Evolutionary conservation across 1,140 invertebrate genomes (phyloP).

Genomic region (Sitophilus oryzae): DNA sequence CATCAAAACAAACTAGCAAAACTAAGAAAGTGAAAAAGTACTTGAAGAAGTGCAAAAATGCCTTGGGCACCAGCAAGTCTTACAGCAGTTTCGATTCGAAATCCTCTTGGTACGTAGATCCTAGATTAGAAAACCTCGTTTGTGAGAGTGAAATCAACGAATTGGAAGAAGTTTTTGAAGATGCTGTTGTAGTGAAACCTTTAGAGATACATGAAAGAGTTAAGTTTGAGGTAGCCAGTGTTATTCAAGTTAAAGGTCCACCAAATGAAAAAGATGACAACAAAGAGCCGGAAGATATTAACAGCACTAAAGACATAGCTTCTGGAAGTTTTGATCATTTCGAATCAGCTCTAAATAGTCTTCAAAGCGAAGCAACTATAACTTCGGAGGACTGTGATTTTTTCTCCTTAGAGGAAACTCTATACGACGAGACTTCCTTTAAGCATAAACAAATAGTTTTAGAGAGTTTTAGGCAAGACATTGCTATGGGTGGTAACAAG

Average conservation of each 20-base stretch:
- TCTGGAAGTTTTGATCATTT: constrained; percentile 15
- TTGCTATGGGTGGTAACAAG: background rate
- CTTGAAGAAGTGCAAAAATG: constrained; percentile 48
- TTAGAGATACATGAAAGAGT: constrained; percentile 3
- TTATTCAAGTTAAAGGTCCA: constrained; percentile 30
- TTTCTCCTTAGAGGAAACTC: constrained; percentile 9
- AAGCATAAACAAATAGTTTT: constrained; percentile 12
- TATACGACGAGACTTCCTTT: constrained; percentile 5
- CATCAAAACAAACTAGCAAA: constrained; percentile 43
- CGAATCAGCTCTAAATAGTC: constrained; percentile 16
- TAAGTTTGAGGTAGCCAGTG: constrained; percentile 31
- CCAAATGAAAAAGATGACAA: background rate
- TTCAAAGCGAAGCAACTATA: constrained; percentile 9
- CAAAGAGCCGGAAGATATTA: background rate
- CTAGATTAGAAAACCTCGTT: constrained; percentile 22
- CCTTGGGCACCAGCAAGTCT: constrained; percentile 37
- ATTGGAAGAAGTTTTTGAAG: constrained; percentile 34
- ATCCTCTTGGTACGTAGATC: constrained; percentile 31
- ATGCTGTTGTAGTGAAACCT: constrained; percentile 15
- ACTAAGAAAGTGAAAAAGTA: constrained; percentile 48
- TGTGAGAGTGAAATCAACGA: constrained; percentile 35
- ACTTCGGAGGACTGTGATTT: constrained; percentile 18
- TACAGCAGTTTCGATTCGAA: constrained; percentile 23
- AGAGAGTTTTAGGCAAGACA: constrained; percentile 5
- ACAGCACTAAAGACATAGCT: constrained; percentile 8